Evolutionary conservation across 2,888 invertebrate species (phyloP).

Genomic region (Proisotoma minuta): DNA sequence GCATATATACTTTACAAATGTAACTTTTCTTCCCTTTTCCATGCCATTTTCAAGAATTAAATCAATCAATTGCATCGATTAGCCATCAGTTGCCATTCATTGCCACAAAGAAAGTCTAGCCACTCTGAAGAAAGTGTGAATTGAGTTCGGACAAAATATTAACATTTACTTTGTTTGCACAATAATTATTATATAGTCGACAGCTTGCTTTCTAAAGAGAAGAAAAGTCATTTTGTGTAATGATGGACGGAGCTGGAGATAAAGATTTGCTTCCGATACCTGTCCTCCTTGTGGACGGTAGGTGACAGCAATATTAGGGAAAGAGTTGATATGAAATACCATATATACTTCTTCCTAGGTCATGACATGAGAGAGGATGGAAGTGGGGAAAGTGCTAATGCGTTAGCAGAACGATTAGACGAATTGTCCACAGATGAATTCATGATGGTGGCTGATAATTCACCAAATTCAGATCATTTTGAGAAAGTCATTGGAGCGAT

Average conservation of each 20-base stretch:
- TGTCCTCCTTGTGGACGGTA: background rate
- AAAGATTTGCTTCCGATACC: background rate
- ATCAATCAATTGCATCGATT: constrained; percentile 2
- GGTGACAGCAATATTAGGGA: background rate
- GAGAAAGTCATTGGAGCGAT: constrained; percentile 32
- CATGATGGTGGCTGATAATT: background rate
- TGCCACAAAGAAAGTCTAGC: no score
- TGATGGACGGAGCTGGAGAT: background rate
- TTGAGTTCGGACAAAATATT: no score
- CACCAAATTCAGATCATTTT: constrained; percentile 12
- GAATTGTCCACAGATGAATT: background rate
- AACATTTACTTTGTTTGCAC: no score
- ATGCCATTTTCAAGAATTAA: background rate
- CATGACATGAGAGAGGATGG: constrained; percentile 1
- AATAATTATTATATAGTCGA: background rate
- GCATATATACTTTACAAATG: no score
- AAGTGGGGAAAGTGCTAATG: background rate
- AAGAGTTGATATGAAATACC: background rate
- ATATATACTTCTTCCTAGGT: no score
- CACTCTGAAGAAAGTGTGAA: no score
- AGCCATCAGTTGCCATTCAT: background rate
- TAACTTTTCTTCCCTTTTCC: background rate
- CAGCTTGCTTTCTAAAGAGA: background rate
- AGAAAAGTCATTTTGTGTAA: background rate
- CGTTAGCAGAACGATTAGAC: background rate